Percentiles rank a stretch among this genome's conserved stretches.
These are phyloP conservation scores for Rhombomys opimus DNA, from an alignment of 2,113 vertebrate species.

Conservation along the genomic window DNA sequence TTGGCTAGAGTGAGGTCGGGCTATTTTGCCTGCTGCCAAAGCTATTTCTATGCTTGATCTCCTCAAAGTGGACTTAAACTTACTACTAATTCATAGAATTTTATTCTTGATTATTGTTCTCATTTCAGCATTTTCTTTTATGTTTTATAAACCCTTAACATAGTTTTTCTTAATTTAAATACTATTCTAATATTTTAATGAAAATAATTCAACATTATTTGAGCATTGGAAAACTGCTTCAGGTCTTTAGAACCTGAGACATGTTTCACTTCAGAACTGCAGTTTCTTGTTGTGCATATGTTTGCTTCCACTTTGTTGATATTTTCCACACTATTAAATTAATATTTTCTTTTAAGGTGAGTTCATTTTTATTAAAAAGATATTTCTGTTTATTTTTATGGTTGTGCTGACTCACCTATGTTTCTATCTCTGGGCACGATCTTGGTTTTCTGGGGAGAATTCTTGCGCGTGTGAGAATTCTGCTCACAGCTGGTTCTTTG, in stretches of 20 bases:
- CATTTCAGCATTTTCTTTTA: neutral
- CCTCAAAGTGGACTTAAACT: neutral
- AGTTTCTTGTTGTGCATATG: neutral
- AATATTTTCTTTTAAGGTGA: neutral
- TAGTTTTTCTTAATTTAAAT: neutral
- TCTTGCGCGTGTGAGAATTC: too few species aligned
- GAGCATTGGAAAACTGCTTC: neutral
- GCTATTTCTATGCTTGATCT: neutral
- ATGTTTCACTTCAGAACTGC: neutral
- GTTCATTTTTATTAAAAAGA: neutral
- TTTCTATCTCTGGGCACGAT: neutral
- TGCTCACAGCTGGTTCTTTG: neutral
- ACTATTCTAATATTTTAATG: neutral
- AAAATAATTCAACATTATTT: neutral
- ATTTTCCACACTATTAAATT: neutral
- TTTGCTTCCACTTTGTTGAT: neutral
- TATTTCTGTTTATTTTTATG: neutral
- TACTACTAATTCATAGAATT: neutral
- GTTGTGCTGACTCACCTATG: neutral
- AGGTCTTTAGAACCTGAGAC: neutral
- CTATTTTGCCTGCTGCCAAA: neutral
- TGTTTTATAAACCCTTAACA: neutral
- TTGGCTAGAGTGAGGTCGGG: neutral
- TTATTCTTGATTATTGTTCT: neutral
- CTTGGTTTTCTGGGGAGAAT: neutral